Conservation (phyloP, 2,888 invertebrate species). For the Drosophila limbata region DNA sequence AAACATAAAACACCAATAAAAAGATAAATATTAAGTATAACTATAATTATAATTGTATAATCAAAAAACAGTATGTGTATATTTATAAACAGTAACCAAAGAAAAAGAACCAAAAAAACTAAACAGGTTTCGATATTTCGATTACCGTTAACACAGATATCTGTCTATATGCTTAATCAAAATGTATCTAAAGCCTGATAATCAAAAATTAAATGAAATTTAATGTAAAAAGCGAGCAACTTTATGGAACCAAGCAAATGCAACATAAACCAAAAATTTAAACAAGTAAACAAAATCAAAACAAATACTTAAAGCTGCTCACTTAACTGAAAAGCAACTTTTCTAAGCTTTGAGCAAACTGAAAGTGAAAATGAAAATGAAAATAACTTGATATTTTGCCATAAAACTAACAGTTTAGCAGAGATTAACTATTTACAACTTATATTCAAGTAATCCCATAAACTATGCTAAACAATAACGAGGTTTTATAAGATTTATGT, state of each 20-base stretch:
- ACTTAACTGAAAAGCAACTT: constrained; percentile 43
- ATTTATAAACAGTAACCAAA: constrained; percentile 43
- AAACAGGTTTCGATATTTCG: constrained; percentile 71
- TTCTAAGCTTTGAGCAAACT: constrained; percentile 49
- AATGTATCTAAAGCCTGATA: constrained; percentile 76
- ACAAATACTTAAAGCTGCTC: constrained; percentile 26
- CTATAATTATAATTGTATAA: constrained; percentile 37
- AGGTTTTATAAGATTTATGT: constrained; percentile 62
- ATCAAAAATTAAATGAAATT: constrained; percentile 84
- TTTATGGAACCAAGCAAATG: constrained; percentile 71
- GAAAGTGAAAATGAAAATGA: constrained; percentile 3
- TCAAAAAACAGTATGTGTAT: constrained; percentile 49
- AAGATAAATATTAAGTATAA: constrained; percentile 44
- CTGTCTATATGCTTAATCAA: constrained; percentile 16
- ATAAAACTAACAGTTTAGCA: constrained; percentile 43
- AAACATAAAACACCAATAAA: constrained; percentile 51
- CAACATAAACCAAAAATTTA: constrained; percentile 42
- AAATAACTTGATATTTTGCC: constrained; percentile 41
- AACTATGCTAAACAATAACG: constrained; percentile 22
- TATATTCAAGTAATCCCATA: constrained; percentile 18
- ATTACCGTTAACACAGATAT: constrained; percentile 17
- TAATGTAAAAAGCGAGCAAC: constrained; percentile 62
- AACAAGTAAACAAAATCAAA: constrained; percentile 17
- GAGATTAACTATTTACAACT: constrained; percentile 58
- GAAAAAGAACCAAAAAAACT: constrained; percentile 35